Base-by-base conservation (phyloP, 2,888 invertebrate species). In the Philereme transversata region DNA sequence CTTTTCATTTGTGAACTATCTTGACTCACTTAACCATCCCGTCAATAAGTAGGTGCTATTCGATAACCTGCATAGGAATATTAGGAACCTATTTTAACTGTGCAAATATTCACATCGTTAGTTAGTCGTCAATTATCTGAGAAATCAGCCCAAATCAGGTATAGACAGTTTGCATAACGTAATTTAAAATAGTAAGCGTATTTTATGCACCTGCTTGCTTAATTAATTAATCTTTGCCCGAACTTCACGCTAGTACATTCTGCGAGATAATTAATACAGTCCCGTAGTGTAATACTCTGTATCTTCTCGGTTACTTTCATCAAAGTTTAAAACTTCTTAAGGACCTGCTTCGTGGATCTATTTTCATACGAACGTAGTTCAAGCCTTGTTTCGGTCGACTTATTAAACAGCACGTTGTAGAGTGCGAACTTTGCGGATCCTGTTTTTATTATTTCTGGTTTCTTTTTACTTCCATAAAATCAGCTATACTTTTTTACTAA, bases 191-290 rank as follows among this genome's bases (percentile, higher is more conserved):
- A 50, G 56, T 62, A 47, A 57, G 55, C 47, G 51, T 57, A 44
- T 76, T 76, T 76, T 71, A 71, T 81, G 77, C 82, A 82, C 82
- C 81, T 83, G 82, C 72, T 71, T 73, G 68, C 74, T 73, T 80
- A 77, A 82, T 83, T 81, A 81, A 81, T 82, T 80, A 79, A 81
- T 82, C 69, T 70, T 72, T 70, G 64, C 61, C 67, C 65, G 72
- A 72, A 74, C 70, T 76, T 71, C 67, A 70, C 65, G 62, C 65
- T 73, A 72, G 70, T 74, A 71, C 65, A 69, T 76, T 72, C 57
- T 74, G 61, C 64, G 69, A 74, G 69, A 71, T 75, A 74, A 77
- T 79, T 73, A 73, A 68, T 72, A 68, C 71, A 69, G 62, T 69
- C 64, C 68, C 60, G 60, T 46, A 22, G 22, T 22, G 22, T 22